These are phyloP conservation scores for Cheumatopsyche charites DNA, from an alignment of 1,140 invertebrate genomes.

Conservation along the genomic window DNA sequence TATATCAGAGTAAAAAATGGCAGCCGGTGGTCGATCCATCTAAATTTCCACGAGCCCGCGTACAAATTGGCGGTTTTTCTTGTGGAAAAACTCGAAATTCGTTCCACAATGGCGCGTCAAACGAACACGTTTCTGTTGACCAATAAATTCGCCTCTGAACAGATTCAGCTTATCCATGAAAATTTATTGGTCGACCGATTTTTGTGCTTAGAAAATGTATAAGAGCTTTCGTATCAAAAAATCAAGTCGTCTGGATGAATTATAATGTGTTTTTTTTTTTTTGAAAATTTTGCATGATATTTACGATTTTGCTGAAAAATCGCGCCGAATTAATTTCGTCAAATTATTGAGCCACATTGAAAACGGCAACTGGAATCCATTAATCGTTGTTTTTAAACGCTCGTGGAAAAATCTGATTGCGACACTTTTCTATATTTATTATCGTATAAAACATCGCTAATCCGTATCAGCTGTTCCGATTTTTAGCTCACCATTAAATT, in stretches of 20 bases:
- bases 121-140: conserved; percentile 25
- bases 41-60: conserved; percentile 15
- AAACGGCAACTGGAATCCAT: no score
- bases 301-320: no score
- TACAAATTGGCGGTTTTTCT: conserved; percentile 31
- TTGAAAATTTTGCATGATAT: background rate
- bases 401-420: no score
- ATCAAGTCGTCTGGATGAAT: background rate
- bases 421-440: no score
- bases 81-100: background rate
- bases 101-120: conserved; percentile 13
- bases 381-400: no score
- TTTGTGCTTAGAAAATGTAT: conserved; percentile 34
- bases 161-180: conserved; percentile 31
- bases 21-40: conserved; percentile 15
- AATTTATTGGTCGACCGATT: conserved; percentile 35
- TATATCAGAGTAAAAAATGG: conserved; percentile 22
- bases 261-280: background rate
- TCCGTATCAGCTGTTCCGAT: background rate
- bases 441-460: background rate
- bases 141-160: conserved; percentile 33
- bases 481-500: background rate
- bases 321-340: no score
- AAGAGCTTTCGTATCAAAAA: conserved; percentile 19
- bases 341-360: no score